phyloP scores from a whole-genome alignment of 1,140 invertebrate genomes.

The Platyscapa corneri region DNA sequence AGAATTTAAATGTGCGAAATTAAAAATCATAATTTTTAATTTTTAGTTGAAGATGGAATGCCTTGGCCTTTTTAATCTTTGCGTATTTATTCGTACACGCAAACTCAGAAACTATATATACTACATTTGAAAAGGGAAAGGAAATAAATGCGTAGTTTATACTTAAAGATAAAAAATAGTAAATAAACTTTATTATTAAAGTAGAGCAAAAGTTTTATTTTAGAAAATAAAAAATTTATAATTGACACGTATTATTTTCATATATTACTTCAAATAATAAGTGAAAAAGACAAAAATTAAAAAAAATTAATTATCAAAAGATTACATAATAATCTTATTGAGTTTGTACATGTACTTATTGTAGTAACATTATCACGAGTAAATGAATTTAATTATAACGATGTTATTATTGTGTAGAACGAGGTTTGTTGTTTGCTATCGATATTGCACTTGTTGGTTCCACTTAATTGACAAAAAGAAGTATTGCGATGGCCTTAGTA shows the following conservation, averaged over 20 bases:
- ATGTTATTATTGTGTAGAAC: neutral
- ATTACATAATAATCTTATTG: neutral
- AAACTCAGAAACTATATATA: neutral
- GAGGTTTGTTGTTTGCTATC: neutral
- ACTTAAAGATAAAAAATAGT: neutral
- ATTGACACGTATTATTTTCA: too few relatives aligned
- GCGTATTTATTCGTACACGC: neutral
- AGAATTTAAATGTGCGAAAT: neutral
- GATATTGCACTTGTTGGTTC: neutral
- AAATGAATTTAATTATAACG: too few relatives aligned
- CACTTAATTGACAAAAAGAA: slow-evolving; percentile 26
- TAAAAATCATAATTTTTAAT: slow-evolving; percentile 1
- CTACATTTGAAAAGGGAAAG: slow-evolving; percentile 10
- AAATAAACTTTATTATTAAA: neutral
- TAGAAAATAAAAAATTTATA: too few relatives aligned
- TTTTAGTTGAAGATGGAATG: neutral
- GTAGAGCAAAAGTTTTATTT: neutral
- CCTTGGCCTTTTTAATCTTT: neutral
- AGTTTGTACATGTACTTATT: too few relatives aligned
- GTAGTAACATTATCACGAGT: too few relatives aligned
- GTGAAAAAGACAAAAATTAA: too few relatives aligned
- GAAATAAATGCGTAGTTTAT: neutral
- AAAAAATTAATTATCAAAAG: neutral
- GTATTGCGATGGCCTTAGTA: neutral
- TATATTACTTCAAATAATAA: too few relatives aligned